Evolutionary conservation across 2,797 vertebrate genomes (phyloP).

Genomic region (Anguilla anguilla): DNA sequence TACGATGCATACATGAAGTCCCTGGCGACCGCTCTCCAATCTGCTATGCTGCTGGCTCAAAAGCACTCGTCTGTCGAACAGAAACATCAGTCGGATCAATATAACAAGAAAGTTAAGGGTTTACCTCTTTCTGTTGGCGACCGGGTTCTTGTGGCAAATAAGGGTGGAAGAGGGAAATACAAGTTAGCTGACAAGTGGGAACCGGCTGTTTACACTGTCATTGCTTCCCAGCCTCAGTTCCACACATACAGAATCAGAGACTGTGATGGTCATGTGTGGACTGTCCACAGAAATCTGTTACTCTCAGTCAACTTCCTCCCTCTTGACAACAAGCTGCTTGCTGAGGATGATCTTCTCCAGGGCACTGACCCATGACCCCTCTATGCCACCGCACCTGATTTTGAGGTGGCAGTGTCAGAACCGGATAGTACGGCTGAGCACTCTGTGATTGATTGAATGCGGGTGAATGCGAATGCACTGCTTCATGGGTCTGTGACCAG

Average conservation of each 20-base stretch:
- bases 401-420: too few species aligned
- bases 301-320: conserved; percentile 39
- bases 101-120: conserved; percentile 37
- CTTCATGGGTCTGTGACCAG: too few species aligned
- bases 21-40: conserved; percentile 23
- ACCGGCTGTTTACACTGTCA: conserved; percentile 5
- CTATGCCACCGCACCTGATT: too few species aligned
- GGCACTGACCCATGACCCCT: too few species aligned
- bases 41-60: conserved; percentile 33
- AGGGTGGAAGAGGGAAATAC: conserved; percentile 23
- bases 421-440: too few species aligned
- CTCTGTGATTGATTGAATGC: too few species aligned
- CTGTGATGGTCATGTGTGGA: background rate
- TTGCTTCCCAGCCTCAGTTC: conserved; percentile 25
- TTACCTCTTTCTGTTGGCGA: conserved; percentile 27
- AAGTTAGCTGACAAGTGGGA: conserved; percentile 39
- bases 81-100: conserved; percentile 34
- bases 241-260: conserved; percentile 32
- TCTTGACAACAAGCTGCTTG: background rate
- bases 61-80: conserved; percentile 22
- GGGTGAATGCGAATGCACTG: too few species aligned
- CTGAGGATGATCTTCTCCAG: too few species aligned
- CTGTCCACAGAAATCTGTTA: conserved; percentile 28
- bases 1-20: conserved; percentile 35
- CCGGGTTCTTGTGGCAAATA: conserved; percentile 33